Conservation (phyloP, 2,797 vertebrate genomes). For the Sitta carolinensis region DNA sequence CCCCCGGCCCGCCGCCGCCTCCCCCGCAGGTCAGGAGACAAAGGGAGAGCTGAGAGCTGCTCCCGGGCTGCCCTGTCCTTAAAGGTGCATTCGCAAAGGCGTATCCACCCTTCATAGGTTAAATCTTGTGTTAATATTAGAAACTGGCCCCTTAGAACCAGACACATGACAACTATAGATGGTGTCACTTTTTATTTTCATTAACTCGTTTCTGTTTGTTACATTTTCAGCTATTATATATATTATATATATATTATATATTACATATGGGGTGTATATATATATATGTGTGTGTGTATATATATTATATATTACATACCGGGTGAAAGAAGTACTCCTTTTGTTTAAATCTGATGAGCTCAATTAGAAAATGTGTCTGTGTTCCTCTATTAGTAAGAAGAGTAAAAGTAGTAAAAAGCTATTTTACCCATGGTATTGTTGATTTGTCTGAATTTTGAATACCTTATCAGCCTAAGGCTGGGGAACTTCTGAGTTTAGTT, state of each 20-base stretch:
- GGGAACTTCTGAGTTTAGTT: background rate
- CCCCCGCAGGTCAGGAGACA: too few species aligned
- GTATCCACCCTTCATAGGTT: too few species aligned
- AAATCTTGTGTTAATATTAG: too few species aligned
- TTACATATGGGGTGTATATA: background rate
- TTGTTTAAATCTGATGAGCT: background rate
- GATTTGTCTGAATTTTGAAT: background rate
- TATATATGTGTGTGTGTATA: too few species aligned
- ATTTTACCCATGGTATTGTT: background rate
- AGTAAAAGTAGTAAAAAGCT: too few species aligned
- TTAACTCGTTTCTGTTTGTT: background rate
- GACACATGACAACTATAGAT: too few species aligned
- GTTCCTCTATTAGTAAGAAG: background rate
- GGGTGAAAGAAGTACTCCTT: background rate
- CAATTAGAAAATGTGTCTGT: background rate
- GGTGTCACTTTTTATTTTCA: background rate
- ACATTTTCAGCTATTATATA: background rate
- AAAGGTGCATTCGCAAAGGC: too few species aligned
- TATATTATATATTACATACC: background rate
- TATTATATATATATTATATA: background rate
- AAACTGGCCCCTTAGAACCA: too few species aligned
- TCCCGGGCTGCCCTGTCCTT: too few species aligned
- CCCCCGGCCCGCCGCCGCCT: too few species aligned
- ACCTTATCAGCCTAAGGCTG: background rate
- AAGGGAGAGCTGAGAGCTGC: too few species aligned